Conservation (phyloP, 53 echinoderm and acorn worm species). For the Arbacia lixula region DNA sequence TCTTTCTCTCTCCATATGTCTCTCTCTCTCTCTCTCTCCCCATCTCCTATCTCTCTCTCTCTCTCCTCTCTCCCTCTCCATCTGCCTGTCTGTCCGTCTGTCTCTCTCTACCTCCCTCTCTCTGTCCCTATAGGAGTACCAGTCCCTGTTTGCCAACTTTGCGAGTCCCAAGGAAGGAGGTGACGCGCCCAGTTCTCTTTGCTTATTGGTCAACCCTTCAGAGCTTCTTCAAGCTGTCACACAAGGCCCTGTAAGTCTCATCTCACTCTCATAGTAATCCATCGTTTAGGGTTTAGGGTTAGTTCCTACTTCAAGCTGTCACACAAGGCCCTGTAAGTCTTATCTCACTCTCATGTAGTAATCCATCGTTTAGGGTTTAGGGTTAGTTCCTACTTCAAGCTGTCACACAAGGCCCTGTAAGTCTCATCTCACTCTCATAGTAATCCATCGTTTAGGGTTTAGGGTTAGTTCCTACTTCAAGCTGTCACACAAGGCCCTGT, state of each 20-base stretch:
- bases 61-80: background rate
- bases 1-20: background rate
- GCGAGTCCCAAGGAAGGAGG: slow-evolving; percentile 65
- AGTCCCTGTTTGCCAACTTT: slow-evolving; percentile 86
- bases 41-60: background rate
- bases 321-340: too few species aligned
- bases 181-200: slow-evolving; percentile 71
- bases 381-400: too few species aligned
- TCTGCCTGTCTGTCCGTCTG: background rate
- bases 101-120: background rate
- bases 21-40: background rate
- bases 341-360: too few species aligned
- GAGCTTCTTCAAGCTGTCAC: slow-evolving; percentile 94
- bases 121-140: slow-evolving; percentile 81
- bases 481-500: too few species aligned
- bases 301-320: too few species aligned
- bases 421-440: too few species aligned
- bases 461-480: too few species aligned
- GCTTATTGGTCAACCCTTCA: slow-evolving; percentile 94
- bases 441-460: too few species aligned
- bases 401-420: too few species aligned
- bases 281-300: too few species aligned
- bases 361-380: too few species aligned
- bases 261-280: background rate
- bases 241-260: slow-evolving; percentile 82